phyloP scores from a whole-genome alignment of 2,797 vertebrate genomes.

The Tokudaia muenninki region DNA sequence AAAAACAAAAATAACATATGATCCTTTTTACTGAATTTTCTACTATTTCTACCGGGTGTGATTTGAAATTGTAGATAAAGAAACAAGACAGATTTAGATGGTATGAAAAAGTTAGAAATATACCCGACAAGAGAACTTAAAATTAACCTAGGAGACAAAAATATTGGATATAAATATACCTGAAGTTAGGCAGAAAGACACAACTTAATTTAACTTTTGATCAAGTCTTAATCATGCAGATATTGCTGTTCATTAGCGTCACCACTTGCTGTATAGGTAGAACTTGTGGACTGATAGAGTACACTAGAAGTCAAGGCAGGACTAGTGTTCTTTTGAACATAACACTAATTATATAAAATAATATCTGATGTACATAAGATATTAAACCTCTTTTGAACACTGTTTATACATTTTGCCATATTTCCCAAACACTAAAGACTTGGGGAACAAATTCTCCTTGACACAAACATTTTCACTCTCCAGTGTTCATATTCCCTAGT shows the following conservation, averaged over 20 bases:
- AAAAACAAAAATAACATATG: background rate
- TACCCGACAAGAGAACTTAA: background rate
- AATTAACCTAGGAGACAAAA: background rate
- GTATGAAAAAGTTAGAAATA: conserved; percentile 8
- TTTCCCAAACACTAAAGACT: background rate
- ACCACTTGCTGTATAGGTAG: rapidly evolving
- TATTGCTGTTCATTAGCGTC: background rate
- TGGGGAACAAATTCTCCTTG: background rate
- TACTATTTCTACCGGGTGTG: background rate
- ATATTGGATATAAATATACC: background rate
- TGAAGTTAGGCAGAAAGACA: background rate
- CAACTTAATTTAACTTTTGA: background rate
- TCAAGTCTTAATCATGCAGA: background rate
- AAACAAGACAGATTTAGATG: background rate
- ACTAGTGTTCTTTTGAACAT: background rate
- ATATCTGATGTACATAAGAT: background rate
- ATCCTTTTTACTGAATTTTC: background rate
- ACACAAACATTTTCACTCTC: background rate
- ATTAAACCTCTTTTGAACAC: background rate
- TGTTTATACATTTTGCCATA: background rate
- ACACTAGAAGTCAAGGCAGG: background rate
- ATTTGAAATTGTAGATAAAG: conserved; percentile 28
- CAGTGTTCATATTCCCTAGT: background rate
- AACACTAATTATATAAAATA: background rate
- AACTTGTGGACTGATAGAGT: background rate